phyloP scores from a whole-genome alignment of 2,797 vertebrate genomes.

The Aldrovandia affinis region DNA sequence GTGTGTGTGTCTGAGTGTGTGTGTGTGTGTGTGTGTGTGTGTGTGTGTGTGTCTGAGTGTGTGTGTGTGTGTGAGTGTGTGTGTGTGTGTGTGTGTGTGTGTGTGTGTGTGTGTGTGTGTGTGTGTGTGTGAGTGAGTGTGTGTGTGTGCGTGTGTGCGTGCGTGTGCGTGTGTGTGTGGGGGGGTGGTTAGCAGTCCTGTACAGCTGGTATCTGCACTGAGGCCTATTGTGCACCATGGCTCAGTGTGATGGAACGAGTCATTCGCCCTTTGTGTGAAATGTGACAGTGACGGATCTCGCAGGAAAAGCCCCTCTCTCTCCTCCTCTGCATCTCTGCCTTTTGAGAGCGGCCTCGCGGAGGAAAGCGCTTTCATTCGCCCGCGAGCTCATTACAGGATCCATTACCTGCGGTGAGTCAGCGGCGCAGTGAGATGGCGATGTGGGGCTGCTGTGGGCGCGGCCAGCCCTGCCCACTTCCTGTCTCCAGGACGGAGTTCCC shows the following conservation, averaged over 20 bases:
- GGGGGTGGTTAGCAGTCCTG: neutral
- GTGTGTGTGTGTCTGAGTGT: no score
- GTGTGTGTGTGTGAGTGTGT: no score
- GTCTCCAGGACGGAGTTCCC: neutral
- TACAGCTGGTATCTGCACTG: neutral
- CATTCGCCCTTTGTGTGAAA: slow-evolving; percentile 5
- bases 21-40: no score
- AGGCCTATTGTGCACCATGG: neutral
- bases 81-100: no score
- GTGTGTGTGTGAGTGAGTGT: no score
- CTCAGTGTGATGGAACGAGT: neutral
- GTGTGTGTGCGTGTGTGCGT: no score
- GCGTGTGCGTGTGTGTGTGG: neutral
- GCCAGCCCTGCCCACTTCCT: no score
- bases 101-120: no score
- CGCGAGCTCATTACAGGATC: slow-evolving; percentile 16
- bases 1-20: no score
- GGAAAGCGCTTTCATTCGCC: neutral
- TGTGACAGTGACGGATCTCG: slow-evolving; percentile 5
- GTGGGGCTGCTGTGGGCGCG: neutral
- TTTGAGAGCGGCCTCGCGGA: neutral
- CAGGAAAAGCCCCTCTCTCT: slow-evolving; percentile 15
- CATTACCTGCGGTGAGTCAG: slow-evolving; percentile 14
- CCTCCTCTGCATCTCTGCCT: neutral
- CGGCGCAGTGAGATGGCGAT: slow-evolving; percentile 1